Evolutionary conservation across 2,888 invertebrate species (phyloP), one percentile per base, ranked within the genome.

Genomic region (Lamellibrachia satsuma): DNA sequence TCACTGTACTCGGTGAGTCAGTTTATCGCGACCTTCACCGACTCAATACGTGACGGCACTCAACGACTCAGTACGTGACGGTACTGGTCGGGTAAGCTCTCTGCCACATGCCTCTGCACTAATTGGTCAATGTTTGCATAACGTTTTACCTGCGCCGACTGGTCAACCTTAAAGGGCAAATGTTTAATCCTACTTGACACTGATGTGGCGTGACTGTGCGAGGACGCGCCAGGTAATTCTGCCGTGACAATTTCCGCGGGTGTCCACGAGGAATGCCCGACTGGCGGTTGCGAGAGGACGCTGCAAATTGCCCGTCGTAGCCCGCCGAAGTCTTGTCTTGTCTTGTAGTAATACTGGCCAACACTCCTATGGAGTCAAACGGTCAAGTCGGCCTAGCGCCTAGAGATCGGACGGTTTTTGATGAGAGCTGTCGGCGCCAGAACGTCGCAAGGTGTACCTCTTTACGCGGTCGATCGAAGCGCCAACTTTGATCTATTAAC

Each of bases 151-250:
- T 75, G 3, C 75, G 75, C 22, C 75, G 75, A n/a, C 75, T 22
- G 75, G 75, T 75, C 75, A 75, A 75, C 15, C 75, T 22, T 15
- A 75, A 75, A 75, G 75, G 75, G 75, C 75, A 75, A 75, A 75
- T 75, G 75, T 75, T 75, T 75, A 75, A 75, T 75, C n/a, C n/a
- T 75, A 75, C 75, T 75, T 75, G 75, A 75, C 75, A 75, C 75
- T 75, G n/a, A 75, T 75, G 22, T 75, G 75, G 75, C 75, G 75
- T 75, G 75, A 75, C 75, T 75, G 15, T 15, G n/a, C 75, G 75
- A 75, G n/a, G 75, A 75, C n/a, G 75, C 11, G 75, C 22, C 75
- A 75, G 75, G 75, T 75, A 75, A 75, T 75, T 75, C 75, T 75
- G 75, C 75, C 75, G 75, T 75, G 75, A 22, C 75, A 75, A 75